A percentile compares a stretch with the other conserved stretches of the same genome.
phyloP scores from a whole-genome alignment of 2,888 invertebrate species.

The Parasteatoda lunata region DNA sequence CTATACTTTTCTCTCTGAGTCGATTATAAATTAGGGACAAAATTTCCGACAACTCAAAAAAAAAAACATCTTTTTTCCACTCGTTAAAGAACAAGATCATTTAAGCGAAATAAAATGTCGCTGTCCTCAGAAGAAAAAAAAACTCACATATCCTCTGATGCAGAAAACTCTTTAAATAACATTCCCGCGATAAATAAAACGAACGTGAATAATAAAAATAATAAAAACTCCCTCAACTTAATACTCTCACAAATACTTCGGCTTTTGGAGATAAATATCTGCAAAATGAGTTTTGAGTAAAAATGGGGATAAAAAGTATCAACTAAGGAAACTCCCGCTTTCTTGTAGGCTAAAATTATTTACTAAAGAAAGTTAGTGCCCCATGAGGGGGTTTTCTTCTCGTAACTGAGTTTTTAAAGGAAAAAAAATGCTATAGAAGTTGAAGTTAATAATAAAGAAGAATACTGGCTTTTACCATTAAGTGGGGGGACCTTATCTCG shows the following conservation, averaged over 20 bases:
- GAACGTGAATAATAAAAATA: background rate
- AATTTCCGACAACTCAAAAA: background rate
- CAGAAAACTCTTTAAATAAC: conserved; percentile 7
- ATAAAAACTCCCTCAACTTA: background rate
- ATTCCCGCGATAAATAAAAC: background rate
- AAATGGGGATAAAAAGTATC: conserved; percentile 9
- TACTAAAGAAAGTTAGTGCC: conserved; percentile 27
- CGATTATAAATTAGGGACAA: too few species aligned
- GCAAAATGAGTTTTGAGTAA: conserved; percentile 55
- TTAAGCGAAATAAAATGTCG: conserved; percentile 36
- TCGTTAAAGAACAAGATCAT: conserved; percentile 1
- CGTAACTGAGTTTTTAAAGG: conserved; percentile 11
- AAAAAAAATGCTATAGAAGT: conserved; percentile 4
- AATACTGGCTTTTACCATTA: conserved; percentile 54
- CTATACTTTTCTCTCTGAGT: too few species aligned
- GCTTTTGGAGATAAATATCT: conserved; percentile 48
- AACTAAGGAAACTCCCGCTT: conserved; percentile 2
- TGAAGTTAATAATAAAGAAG: conserved; percentile 59
- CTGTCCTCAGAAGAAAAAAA: background rate
- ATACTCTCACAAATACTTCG: conserved; percentile 6
- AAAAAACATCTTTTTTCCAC: background rate
- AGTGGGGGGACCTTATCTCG: conserved; percentile 47
- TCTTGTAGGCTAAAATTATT: conserved; percentile 63
- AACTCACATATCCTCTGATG: background rate
- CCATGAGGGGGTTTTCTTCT: conserved; percentile 17